These are phyloP conservation scores for Drosophila mayri DNA, from an alignment of 1,140 invertebrate genomes.

Conservation along the genomic window DNA sequence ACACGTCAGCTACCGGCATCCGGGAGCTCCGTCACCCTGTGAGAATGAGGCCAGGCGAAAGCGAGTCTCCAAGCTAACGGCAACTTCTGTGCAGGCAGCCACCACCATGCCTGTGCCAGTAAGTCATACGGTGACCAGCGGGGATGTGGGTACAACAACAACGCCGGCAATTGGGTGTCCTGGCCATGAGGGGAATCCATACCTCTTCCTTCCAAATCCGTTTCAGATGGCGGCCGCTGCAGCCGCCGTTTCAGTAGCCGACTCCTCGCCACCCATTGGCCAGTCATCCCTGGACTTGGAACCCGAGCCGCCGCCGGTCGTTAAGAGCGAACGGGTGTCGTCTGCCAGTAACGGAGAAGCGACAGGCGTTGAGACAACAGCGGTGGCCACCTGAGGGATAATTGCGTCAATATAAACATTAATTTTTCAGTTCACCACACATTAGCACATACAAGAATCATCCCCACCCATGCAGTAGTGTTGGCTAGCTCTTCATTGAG, in stretches of 20 bases:
- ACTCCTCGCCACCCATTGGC: conserved; percentile 51
- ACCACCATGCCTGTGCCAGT: conserved; percentile 24
- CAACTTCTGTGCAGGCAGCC: conserved; percentile 23
- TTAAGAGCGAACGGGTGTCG: conserved; percentile 56
- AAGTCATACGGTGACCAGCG: conserved; percentile 62
- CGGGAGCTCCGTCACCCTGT: conserved; percentile 85
- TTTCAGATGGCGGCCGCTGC: conserved; percentile 81
- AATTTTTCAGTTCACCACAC: conserved; percentile 37
- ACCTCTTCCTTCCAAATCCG: conserved; percentile 82
- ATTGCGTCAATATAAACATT: conserved; percentile 15
- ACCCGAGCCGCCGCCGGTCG: conserved; percentile 43
- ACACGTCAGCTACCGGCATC: conserved; percentile 94
- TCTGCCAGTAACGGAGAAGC: conserved; percentile 49
- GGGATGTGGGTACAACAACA: conserved; percentile 25
- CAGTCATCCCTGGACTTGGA: conserved; percentile 50
- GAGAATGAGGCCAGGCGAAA: conserved; percentile 81
- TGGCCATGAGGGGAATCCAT: conserved; percentile 57
- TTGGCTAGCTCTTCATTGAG: not conserved
- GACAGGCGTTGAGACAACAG: conserved; percentile 30
- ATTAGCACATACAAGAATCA: conserved; percentile 26
- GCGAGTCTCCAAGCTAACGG: conserved; percentile 66
- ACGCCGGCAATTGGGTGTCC: conserved; percentile 13
- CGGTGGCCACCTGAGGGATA: conserved; percentile 36
- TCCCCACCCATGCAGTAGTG: conserved; percentile 22
- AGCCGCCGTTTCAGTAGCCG: conserved; percentile 67